Evolutionary conservation across 2,888 invertebrate genomes (phyloP).

Genomic region (Hetaerina titia): DNA sequence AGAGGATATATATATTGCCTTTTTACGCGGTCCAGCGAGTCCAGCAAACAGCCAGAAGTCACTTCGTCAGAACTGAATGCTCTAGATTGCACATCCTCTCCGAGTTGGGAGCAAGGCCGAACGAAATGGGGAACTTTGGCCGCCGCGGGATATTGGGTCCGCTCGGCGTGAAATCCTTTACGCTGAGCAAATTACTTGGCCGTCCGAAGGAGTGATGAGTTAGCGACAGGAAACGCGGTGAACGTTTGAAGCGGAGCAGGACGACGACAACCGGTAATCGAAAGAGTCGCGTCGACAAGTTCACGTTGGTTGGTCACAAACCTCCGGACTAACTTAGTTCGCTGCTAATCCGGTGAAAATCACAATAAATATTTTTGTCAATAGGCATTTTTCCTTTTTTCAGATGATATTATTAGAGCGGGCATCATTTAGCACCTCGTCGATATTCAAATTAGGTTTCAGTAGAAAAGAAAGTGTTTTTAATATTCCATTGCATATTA

Average conservation of each 20-base stretch:
- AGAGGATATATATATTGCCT: too few relatives aligned
- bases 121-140: neutral
- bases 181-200: neutral
- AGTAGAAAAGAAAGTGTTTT: too few relatives aligned
- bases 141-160: neutral
- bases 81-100: neutral
- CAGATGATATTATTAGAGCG: too few relatives aligned
- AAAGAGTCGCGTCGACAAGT: too few relatives aligned
- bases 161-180: neutral
- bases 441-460: too few relatives aligned
- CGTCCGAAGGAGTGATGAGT: neutral
- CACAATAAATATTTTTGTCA: too few relatives aligned
- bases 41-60: neutral
- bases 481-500: too few relatives aligned
- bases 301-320: too few relatives aligned
- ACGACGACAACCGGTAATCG: neutral
- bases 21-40: neutral
- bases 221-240: neutral
- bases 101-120: neutral
- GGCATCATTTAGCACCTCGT: too few relatives aligned
- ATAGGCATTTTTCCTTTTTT: too few relatives aligned
- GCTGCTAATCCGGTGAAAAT: too few relatives aligned
- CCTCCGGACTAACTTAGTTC: too few relatives aligned
- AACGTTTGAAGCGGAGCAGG: neutral
- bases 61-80: neutral